A percentile compares a stretch with the other conserved stretches of the same genome.
These are phyloP conservation scores for Agelas oroides DNA, from an alignment of 37 sponge, comb jelly and placozoan species.

Conservation along the genomic window DNA sequence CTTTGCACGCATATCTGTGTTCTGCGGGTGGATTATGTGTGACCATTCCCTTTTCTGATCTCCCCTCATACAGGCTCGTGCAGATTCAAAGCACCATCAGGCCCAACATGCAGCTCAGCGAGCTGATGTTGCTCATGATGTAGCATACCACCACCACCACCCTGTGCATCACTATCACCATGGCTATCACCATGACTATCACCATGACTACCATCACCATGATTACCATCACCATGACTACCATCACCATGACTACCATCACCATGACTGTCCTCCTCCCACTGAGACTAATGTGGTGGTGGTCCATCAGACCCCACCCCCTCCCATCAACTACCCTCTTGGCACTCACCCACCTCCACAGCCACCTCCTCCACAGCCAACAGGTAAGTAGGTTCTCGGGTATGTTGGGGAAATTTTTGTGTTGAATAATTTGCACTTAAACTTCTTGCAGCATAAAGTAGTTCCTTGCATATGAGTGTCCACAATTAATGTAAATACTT, in stretches of 20 bases:
- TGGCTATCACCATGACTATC: neutral
- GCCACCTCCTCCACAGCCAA: conserved; percentile 11
- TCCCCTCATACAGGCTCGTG: conserved; percentile 25
- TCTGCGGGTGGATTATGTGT: no score
- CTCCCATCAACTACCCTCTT: conserved; percentile 5
- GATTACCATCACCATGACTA: neutral
- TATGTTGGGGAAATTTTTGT: no score
- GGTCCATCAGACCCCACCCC: conserved; percentile 40
- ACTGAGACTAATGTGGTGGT: conserved; percentile 56
- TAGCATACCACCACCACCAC: conserved; percentile 30
- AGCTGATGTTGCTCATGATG: conserved; percentile 67
- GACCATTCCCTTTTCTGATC: no score
- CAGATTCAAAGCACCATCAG: conserved; percentile 65
- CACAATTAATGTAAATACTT: no score
- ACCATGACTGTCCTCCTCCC: neutral
- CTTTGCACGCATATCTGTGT: no score
- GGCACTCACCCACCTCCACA: neutral
- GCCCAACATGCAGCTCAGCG: conserved; percentile 56
- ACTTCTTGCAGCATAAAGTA: no score
- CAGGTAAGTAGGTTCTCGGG: neutral
- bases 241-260: neutral
- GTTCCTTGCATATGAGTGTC: no score
- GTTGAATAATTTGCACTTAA: no score
- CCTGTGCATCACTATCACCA: neutral
- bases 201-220: neutral